Percentiles rank a stretch among this genome's conserved stretches.
phyloP scores from a whole-genome alignment of 2,797 vertebrate species.

The Toxotes lorentzi region DNA sequence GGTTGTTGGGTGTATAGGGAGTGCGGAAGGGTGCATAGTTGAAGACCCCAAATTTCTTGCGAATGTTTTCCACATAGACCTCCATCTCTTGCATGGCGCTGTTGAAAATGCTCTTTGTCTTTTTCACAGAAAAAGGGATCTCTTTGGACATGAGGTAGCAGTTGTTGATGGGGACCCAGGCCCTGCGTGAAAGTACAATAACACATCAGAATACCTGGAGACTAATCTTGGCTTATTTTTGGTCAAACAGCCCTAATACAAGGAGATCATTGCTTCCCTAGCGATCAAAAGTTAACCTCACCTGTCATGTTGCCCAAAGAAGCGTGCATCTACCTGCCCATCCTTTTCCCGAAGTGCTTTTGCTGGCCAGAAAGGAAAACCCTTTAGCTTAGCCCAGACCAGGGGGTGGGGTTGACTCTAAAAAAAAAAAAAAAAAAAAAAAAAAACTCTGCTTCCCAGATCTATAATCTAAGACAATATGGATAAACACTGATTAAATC shows the following conservation, averaged over 20 bases:
- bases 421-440: conserved; percentile 31
- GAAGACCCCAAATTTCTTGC: conserved; percentile 96
- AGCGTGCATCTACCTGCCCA: conserved; percentile 97
- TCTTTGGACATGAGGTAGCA: conserved; percentile 99
- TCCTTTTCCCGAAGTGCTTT: conserved; percentile 98
- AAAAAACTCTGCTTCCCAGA: background rate
- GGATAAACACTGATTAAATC: conserved; percentile 1
- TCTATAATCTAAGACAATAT: background rate
- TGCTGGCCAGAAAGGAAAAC: conserved; percentile 99
- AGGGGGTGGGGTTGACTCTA: conserved; percentile 97
- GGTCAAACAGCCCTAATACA: background rate
- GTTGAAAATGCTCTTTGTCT: conserved; percentile 99
- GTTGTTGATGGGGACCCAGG: conserved; percentile 99
- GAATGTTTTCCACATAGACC: conserved; percentile 98
- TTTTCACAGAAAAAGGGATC: conserved; percentile 99
- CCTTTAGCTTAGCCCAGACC: conserved; percentile 99
- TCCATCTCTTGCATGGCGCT: conserved; percentile 99
- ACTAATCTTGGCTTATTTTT: background rate
- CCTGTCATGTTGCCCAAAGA: conserved; percentile 99
- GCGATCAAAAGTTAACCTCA: conserved; percentile 64
- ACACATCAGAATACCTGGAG: background rate
- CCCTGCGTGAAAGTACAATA: conserved; percentile 81
- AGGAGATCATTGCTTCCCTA: background rate
- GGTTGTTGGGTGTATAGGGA: conserved; percentile 96
- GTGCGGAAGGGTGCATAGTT: conserved; percentile 99